These are phyloP conservation scores for Catocala nupta DNA, from an alignment of 2,888 invertebrate genomes.

Conservation along the genomic window DNA sequence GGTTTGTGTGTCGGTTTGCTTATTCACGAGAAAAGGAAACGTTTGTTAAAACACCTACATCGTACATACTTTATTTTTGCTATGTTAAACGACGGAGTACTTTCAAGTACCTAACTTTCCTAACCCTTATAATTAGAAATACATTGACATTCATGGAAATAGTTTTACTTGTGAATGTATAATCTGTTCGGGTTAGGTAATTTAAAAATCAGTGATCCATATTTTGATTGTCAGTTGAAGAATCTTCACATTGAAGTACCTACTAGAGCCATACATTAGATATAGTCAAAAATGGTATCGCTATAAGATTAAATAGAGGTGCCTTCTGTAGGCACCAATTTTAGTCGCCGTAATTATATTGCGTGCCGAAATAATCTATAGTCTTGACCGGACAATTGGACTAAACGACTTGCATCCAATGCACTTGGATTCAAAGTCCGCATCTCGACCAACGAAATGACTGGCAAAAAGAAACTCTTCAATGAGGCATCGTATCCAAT, in stretches of 20 bases:
- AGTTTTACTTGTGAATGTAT: slow-evolving; percentile 1
- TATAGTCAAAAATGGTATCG: no score
- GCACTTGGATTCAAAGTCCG: no score
- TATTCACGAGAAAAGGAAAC: slow-evolving; percentile 42
- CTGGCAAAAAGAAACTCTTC: no score
- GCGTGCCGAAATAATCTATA: no score
- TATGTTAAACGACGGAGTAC: slow-evolving; percentile 7
- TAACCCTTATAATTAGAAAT: not conserved
- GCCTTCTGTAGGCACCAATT: no score
- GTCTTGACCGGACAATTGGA: no score
- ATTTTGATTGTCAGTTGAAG: slow-evolving; percentile 14
- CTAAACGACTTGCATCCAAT: no score
- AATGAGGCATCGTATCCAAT: no score
- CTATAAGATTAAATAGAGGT: no score
- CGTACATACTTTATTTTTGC: slow-evolving; percentile 19
- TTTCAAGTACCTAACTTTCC: not conserved
- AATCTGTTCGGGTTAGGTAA: slow-evolving; percentile 8
- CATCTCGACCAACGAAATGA: no score
- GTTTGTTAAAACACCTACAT: slow-evolving; percentile 38
- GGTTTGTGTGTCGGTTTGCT: slow-evolving; percentile 61
- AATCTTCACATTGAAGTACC: slow-evolving; percentile 15
- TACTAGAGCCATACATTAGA: no score
- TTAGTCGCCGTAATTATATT: no score
- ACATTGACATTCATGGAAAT: slow-evolving; percentile 1
- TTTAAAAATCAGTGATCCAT: slow-evolving; percentile 6